Percentiles rank a stretch among this genome's conserved stretches.
phyloP scores from a whole-genome alignment of 2,797 vertebrate genomes.

The Stomatorhinus walkeri region DNA sequence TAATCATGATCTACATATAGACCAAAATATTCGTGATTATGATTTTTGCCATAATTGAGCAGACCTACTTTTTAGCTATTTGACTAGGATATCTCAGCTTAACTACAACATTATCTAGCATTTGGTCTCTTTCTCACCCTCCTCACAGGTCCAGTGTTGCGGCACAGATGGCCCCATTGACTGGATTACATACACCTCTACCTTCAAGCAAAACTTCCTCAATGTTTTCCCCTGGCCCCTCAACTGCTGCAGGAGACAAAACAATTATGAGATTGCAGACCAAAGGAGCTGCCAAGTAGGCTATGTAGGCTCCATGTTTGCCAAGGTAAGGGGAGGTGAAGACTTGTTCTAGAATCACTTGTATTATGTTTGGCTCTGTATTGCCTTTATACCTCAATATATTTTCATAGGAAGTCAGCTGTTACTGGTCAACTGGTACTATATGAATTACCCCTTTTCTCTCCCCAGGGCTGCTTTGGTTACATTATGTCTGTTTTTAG shows the following conservation, averaged over 20 bases:
- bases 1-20: background rate
- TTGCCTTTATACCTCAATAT: background rate
- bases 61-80: background rate
- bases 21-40: background rate
- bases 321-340: constrained; percentile 22
- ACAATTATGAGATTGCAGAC: constrained; percentile 46
- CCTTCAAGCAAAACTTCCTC: constrained; percentile 35
- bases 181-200: constrained; percentile 57
- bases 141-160: constrained; percentile 59
- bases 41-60: background rate
- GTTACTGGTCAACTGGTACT: background rate
- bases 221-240: constrained; percentile 52
- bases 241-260: constrained; percentile 52
- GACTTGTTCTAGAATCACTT: background rate
- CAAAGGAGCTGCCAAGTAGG: constrained; percentile 49
- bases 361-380: background rate
- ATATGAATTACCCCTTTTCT: background rate
- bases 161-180: constrained; percentile 56
- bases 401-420: background rate
- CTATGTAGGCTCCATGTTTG: constrained; percentile 36
- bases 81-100: background rate
- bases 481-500: constrained; percentile 56
- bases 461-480: constrained; percentile 60
- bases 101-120: background rate
- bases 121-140: background rate